Percentiles rank a stretch among this genome's conserved stretches.
These are phyloP conservation scores for Oryzias sinensis DNA, from an alignment of 2,797 vertebrate genomes.

Conservation along the genomic window DNA sequence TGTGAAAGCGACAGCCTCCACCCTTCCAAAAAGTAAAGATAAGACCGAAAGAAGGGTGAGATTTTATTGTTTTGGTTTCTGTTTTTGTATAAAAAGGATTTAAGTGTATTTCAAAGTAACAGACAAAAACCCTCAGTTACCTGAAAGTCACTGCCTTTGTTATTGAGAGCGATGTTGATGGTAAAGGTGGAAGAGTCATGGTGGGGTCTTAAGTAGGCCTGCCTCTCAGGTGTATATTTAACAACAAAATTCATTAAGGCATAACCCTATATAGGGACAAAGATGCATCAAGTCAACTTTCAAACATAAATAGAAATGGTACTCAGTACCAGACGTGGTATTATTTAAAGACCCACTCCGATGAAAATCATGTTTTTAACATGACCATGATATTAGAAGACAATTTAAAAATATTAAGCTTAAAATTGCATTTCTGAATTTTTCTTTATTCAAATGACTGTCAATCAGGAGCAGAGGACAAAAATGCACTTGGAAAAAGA, in stretches of 20 bases:
- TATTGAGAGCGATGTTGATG: slow-evolving; percentile 97
- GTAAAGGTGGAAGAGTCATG: slow-evolving; percentile 98
- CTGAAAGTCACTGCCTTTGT: slow-evolving; percentile 90
- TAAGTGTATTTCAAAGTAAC: too few relatives aligned
- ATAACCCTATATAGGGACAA: slow-evolving; percentile 77
- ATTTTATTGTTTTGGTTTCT: neutral
- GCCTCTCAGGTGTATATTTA: slow-evolving; percentile 91
- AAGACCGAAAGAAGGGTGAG: neutral
- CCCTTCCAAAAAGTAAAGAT: slow-evolving; percentile 73
- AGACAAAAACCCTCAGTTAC: slow-evolving; percentile 55
- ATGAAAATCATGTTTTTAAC: neutral
- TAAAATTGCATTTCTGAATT: too few relatives aligned
- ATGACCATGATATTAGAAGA: too few relatives aligned
- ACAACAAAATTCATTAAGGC: slow-evolving; percentile 96
- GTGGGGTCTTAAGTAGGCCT: slow-evolving; percentile 89
- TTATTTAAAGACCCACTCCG: neutral
- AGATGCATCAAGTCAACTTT: slow-evolving; percentile 10
- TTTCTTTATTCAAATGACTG: too few relatives aligned
- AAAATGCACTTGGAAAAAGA: too few relatives aligned
- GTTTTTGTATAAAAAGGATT: neutral
- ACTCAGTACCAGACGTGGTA: too few relatives aligned
- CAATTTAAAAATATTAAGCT: too few relatives aligned
- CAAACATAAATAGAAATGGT: neutral
- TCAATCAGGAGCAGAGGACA: too few relatives aligned
- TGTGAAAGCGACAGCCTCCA: slow-evolving; percentile 93